Percentiles rank a stretch among this genome's conserved stretches.
Evolutionary conservation across 2,797 vertebrate genomes (phyloP).

Genomic region (Micrastur ruficollis): DNA sequence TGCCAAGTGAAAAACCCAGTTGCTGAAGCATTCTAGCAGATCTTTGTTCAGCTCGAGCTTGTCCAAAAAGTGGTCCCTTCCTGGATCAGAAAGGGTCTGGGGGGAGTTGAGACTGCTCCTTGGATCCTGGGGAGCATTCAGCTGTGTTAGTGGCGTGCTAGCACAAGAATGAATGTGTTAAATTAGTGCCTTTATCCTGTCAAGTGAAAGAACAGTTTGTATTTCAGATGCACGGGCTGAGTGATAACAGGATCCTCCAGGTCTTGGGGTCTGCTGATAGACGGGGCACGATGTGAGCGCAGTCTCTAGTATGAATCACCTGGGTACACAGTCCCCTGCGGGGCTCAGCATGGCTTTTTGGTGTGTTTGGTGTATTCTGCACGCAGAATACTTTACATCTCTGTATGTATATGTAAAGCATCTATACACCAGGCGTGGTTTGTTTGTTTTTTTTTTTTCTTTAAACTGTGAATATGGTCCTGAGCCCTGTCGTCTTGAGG

Average conservation of each 20-base stretch:
- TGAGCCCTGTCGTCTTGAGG: not conserved
- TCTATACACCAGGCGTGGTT: accelerated
- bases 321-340: not conserved
- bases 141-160: not conserved
- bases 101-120: not conserved
- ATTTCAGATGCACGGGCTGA: not conserved
- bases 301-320: accelerated
- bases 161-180: accelerated
- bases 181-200: not conserved
- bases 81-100: not conserved
- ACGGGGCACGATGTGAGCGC: accelerated
- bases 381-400: accelerated
- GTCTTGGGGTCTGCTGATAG: not conserved
- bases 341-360: not conserved
- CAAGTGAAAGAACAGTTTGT: not conserved
- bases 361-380: not conserved
- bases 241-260: not conserved
- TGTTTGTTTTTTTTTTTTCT: not conserved
- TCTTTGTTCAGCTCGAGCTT: not conserved
- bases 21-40: not conserved
- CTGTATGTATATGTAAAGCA: accelerated
- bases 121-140: not conserved
- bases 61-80: not conserved
- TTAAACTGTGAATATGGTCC: accelerated
- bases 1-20: not conserved